Evolutionary conservation across 37 sponge, comb jelly and placozoan species (phyloP).

Genomic region (Bolinopsis microptera): DNA sequence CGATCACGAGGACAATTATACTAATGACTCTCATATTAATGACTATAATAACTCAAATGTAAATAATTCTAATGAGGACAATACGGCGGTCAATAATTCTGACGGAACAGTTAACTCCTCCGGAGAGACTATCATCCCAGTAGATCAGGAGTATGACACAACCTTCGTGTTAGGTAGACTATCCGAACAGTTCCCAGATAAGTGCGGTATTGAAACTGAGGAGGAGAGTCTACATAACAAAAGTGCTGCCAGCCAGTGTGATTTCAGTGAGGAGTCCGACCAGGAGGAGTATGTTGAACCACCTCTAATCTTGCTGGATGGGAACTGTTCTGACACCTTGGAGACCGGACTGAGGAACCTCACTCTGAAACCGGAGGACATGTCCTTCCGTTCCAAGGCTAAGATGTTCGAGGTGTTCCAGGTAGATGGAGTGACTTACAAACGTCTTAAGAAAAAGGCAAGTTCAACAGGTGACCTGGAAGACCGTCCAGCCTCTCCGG

Average conservation of each 20-base stretch:
- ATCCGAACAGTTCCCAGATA: background rate
- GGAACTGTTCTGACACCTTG: background rate
- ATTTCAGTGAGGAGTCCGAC: slow-evolving; percentile 9
- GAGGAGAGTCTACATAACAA: background rate
- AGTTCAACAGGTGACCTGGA: background rate
- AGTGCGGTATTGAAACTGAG: background rate
- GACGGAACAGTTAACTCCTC: slow-evolving; percentile 1
- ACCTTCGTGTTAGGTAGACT: background rate
- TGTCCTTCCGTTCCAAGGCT: slow-evolving; percentile 63
- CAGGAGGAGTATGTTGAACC: background rate
- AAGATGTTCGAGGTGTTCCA: slow-evolving; percentile 51
- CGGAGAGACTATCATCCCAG: slow-evolving; percentile 37
- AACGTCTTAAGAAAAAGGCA: background rate
- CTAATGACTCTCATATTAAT: too few species aligned
- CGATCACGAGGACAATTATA: background rate
- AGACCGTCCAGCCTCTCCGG: background rate
- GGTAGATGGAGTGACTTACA: background rate
- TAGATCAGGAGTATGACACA: background rate
- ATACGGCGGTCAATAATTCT: slow-evolving; percentile 11
- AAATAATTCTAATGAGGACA: background rate
- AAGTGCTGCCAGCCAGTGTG: slow-evolving; percentile 39
- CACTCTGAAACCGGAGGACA: slow-evolving; percentile 48
- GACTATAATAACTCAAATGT: background rate
- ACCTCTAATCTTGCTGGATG: background rate
- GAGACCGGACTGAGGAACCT: background rate